These are phyloP conservation scores for Ormia ochracea DNA, from an alignment of 2,888 invertebrate genomes.

Conservation along the genomic window DNA sequence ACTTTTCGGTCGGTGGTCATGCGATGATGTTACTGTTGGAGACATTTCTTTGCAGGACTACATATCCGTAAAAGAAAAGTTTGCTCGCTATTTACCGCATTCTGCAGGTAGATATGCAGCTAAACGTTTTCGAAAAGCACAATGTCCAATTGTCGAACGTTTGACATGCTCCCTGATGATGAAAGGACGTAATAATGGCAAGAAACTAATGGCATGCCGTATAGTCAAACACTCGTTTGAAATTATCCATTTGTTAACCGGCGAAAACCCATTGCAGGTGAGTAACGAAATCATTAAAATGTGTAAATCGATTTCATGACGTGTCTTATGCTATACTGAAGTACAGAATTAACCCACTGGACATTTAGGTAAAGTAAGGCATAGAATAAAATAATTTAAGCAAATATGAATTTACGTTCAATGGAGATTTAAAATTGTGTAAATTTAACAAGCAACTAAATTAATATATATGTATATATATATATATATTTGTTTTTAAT, in stretches of 20 bases:
- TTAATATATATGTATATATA: background rate
- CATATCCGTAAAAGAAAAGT: too few relatives aligned
- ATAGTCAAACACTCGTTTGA: too few relatives aligned
- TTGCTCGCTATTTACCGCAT: too few relatives aligned
- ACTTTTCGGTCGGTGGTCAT: slow-evolving; percentile 93
- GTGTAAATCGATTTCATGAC: too few relatives aligned
- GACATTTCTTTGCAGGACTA: slow-evolving; percentile 87
- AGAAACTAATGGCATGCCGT: background rate
- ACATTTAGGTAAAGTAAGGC: slow-evolving; percentile 74
- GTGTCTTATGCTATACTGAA: slow-evolving; percentile 75
- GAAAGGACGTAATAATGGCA: too few relatives aligned
- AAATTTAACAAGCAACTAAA: background rate
- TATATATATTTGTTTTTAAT: background rate
- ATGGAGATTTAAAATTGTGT: background rate
- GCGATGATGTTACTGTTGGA: slow-evolving; percentile 97
- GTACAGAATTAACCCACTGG: slow-evolving; percentile 57
- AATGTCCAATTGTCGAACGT: too few relatives aligned
- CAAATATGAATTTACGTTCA: background rate
- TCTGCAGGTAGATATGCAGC: too few relatives aligned
- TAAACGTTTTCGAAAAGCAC: too few relatives aligned
- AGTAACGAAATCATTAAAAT: too few relatives aligned
- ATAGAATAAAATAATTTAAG: slow-evolving; percentile 52
- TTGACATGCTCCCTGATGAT: too few relatives aligned
- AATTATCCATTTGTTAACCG: too few relatives aligned
- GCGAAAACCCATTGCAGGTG: slow-evolving; percentile 80